Base-by-base conservation (phyloP, 2,113 vertebrate genomes). In the Alaudala cheleensis region DNA sequence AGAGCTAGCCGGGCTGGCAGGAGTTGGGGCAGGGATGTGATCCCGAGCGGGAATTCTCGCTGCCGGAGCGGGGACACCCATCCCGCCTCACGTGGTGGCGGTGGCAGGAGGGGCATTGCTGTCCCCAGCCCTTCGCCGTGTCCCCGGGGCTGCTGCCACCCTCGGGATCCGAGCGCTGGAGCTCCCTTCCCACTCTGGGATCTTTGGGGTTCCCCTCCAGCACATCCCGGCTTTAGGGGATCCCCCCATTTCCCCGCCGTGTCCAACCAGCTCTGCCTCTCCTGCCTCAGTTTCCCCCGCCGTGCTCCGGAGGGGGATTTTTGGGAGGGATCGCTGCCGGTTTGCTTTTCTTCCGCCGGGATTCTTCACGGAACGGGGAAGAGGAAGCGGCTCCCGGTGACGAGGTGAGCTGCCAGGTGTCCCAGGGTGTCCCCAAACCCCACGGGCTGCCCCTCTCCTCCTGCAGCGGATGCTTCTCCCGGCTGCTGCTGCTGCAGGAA, bases 401-500 rank as follows among this genome's bases (percentile, higher is more conserved):
- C 53, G 1, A 67, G 83, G 83, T 4, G 62, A 40, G 82, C 29
- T 58, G 3, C 51, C 40, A 5, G 40, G 2, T 69, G 9, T 34
- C 40, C 65, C 0, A 1, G 71, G 76, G 51, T 39, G 26, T 37
- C 65, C 33, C 69, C 8, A 2, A 5, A 37, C 8, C 57, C 33
- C 65, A 2, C 25, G 39, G 70, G 53, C 34, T 83, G 24, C 28
- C 12, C 50, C 25, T 86, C 39, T 90, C 11, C 34, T 69, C 33
- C 28, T 81, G 71, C 6, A 40, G 62, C 88, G 24, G 81, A 69
- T 91, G 22, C 70, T 77, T 84, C 83, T 94, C 92, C 79, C 40
- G 47, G 78, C 61, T 13, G 13, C 88, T 13, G 13, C 88, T 67
- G 66, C 79, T 28, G 77, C 89, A 97, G 96, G 96, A 97, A 97